Conservation (phyloP, 1,140 invertebrate species). For the Lasioglossum albipes region DNA sequence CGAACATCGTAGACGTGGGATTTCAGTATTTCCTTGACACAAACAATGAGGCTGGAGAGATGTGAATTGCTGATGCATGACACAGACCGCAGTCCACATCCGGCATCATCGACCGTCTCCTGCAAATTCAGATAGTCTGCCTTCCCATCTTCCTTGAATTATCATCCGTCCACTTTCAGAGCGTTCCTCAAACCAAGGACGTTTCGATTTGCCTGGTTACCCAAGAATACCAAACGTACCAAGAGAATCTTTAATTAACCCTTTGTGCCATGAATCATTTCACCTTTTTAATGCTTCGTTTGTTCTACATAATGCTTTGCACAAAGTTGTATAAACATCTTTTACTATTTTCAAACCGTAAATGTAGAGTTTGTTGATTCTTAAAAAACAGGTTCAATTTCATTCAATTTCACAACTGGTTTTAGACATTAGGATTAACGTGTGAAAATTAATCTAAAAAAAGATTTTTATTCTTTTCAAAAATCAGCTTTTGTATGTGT, state of each 20-base stretch:
- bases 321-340: too few relatives aligned
- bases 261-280: too few relatives aligned
- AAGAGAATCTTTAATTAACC: not conserved
- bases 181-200: constrained; percentile 65
- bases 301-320: too few relatives aligned
- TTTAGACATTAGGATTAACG: too few relatives aligned
- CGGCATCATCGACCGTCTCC: constrained; percentile 70
- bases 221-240: not conserved
- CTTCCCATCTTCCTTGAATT: constrained; percentile 64
- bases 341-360: too few relatives aligned
- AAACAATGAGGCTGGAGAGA: constrained; percentile 54
- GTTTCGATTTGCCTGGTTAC: not conserved
- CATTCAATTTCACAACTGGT: too few relatives aligned
- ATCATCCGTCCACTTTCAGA: constrained; percentile 58
- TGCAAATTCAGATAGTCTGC: constrained; percentile 42
- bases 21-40: constrained; percentile 52
- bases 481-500: too few relatives aligned
- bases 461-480: too few relatives aligned
- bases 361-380: too few relatives aligned
- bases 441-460: too few relatives aligned
- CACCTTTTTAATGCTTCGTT: too few relatives aligned
- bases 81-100: constrained; percentile 80
- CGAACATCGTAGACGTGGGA: constrained; percentile 37
- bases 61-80: constrained; percentile 74
- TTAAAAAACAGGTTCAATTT: too few relatives aligned